Conservation (phyloP, 2,888 invertebrate species). For the Entomobrya multifasciata region DNA sequence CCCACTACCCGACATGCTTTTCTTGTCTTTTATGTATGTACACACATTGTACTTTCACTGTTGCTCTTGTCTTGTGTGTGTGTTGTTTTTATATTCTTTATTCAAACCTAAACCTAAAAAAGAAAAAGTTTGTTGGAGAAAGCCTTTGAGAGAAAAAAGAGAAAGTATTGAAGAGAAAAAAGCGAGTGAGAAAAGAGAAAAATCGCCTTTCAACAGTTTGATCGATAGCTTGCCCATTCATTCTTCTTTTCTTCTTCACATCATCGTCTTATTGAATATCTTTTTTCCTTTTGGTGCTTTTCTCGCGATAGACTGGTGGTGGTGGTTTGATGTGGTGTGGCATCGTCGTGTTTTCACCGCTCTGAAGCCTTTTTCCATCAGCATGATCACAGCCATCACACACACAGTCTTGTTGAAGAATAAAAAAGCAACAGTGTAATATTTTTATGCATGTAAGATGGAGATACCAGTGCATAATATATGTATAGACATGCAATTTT, state of each 20-base stretch:
- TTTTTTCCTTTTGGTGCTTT: neutral
- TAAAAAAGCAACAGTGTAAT: conserved; percentile 37
- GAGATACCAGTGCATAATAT: neutral
- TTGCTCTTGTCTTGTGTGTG: conserved; percentile 11
- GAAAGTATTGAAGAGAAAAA: neutral
- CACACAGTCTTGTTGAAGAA: neutral
- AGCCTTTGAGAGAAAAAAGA: neutral
- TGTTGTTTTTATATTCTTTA: conserved; percentile 30
- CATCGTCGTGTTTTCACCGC: too few species aligned
- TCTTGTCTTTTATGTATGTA: too few species aligned
- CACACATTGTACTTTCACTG: neutral
- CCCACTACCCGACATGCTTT: too few species aligned
- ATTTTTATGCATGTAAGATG: neutral
- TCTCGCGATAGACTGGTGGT: neutral
- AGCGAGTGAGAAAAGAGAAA: conserved; percentile 47
- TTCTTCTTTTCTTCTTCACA: conserved; percentile 27
- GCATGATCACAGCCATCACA: neutral
- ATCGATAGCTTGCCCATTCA: conserved; percentile 76
- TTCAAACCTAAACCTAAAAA: too few species aligned
- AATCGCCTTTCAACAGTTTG: conserved; percentile 79
- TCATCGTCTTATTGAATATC: conserved; percentile 31
- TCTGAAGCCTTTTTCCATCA: neutral
- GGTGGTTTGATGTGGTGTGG: too few species aligned
- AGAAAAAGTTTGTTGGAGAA: neutral
- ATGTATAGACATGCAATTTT: neutral